phyloP scores from a whole-genome alignment of 2,797 vertebrate species.

The Rhadinocentrus ornatus region DNA sequence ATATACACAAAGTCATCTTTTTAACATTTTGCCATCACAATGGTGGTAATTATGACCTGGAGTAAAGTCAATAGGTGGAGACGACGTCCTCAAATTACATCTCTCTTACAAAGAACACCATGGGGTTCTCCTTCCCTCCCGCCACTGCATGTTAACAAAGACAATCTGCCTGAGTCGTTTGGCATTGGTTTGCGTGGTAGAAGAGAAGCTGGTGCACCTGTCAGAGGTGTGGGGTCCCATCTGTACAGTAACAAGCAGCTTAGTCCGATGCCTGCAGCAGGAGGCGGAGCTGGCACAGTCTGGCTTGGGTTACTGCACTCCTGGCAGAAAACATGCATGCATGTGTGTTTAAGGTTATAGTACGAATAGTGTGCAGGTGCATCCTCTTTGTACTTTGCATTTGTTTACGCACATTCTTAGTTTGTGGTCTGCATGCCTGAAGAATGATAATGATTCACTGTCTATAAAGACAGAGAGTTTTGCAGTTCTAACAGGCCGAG shows the following conservation, averaged over 20 bases:
- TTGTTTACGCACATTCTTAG: constrained; percentile 48
- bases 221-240: constrained; percentile 69
- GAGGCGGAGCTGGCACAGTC: constrained; percentile 58
- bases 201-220: constrained; percentile 62
- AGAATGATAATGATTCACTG: constrained; percentile 61
- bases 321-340: constrained; percentile 37
- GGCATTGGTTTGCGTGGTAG: constrained; percentile 41
- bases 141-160: constrained; percentile 54
- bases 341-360: constrained; percentile 35
- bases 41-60: constrained; percentile 35
- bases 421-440: constrained; percentile 21
- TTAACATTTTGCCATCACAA: constrained; percentile 20
- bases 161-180: constrained; percentile 43
- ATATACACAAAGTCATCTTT: constrained; percentile 3
- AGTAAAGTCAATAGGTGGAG: constrained; percentile 54
- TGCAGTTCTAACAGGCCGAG: constrained; percentile 36
- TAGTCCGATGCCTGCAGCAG: constrained; percentile 64
- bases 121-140: constrained; percentile 46
- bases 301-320: constrained; percentile 61
- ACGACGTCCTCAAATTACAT: constrained; percentile 66
- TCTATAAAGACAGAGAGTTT: constrained; percentile 51
- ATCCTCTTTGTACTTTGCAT: constrained; percentile 53
- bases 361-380: constrained; percentile 59
- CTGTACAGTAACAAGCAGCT: constrained; percentile 70
- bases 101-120: constrained; percentile 35